These are phyloP conservation scores for Orthosia gothica DNA, from an alignment of 2,888 invertebrate species.

Conservation along the genomic window DNA sequence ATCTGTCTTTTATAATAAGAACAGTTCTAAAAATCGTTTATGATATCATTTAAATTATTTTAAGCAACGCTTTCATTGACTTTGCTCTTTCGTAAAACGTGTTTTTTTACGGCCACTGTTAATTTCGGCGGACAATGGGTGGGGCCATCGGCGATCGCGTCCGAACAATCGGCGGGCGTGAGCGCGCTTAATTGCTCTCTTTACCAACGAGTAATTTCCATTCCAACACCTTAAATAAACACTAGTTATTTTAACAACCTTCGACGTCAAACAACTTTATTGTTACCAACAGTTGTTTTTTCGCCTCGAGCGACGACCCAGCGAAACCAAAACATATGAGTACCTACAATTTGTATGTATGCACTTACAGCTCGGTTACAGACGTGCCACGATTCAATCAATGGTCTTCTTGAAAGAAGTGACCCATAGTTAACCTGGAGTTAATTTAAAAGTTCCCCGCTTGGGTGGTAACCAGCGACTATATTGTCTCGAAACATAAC, in stretches of 20 bases:
- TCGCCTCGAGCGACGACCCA: conserved; percentile 18
- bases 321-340: conserved; percentile 27
- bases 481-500: conserved; percentile 88
- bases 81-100: conserved; percentile 67
- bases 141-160: conserved; percentile 79
- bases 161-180: conserved; percentile 83
- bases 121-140: conserved; percentile 86
- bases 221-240: conserved; percentile 74
- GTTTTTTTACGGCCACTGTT: conserved; percentile 82
- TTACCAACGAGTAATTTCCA: conserved; percentile 81
- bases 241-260: conserved; percentile 69
- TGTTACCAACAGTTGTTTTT: conserved; percentile 43
- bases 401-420: conserved; percentile 70
- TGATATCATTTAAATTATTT: conserved; percentile 52
- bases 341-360: conserved; percentile 21
- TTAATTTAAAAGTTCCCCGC: conserved; percentile 84
- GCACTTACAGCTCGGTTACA: conserved; percentile 18
- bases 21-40: conserved; percentile 29
- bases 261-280: conserved; percentile 67
- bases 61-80: conserved; percentile 52
- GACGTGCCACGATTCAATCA: conserved; percentile 65
- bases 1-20: conserved; percentile 28
- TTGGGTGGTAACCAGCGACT: conserved; percentile 87
- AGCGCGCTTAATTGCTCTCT: conserved; percentile 85
- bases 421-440: conserved; percentile 85